Evolutionary conservation across 1,140 invertebrate genomes (phyloP).

Genomic region (Megalopta genalis): DNA sequence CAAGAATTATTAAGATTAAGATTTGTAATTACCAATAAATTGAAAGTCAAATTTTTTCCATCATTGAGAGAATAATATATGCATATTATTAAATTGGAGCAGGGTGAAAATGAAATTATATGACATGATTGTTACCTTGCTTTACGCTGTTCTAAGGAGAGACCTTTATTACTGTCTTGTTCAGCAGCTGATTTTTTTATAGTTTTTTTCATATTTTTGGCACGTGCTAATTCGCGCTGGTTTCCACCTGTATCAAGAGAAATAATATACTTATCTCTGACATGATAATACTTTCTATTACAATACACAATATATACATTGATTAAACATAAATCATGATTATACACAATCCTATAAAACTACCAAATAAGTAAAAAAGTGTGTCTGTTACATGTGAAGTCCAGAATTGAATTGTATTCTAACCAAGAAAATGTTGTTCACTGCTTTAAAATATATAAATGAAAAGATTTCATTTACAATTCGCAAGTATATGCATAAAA

Average conservation of each 20-base stretch:
- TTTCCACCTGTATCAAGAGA: conserved; percentile 80
- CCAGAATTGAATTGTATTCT: not conserved
- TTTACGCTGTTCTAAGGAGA: conserved; percentile 83
- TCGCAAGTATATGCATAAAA: not conserved
- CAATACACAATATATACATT: too few relatives aligned
- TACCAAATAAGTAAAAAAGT: not conserved
- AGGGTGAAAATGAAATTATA: too few relatives aligned
- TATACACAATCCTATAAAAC: not conserved
- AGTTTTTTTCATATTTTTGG: conserved; percentile 84
- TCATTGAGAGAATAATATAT: not conserved
- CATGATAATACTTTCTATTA: not conserved
- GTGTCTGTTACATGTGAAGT: not conserved
- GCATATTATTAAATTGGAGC: not conserved
- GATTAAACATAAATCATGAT: too few relatives aligned
- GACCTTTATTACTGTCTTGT: conserved; percentile 83
- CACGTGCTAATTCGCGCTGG: conserved; percentile 85
- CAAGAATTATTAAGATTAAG: too few relatives aligned
- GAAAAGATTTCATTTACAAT: not conserved
- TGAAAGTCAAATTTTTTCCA: not conserved
- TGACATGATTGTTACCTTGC: conserved; percentile 76
- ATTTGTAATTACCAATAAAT: too few relatives aligned
- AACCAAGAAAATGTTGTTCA: not conserved
- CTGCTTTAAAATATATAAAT: not conserved
- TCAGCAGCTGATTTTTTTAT: conserved; percentile 79
- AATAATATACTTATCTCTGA: not conserved